A percentile compares a stretch with the other conserved stretches of the same genome.
phyloP scores from a whole-genome alignment of 1,140 invertebrate genomes.

The Drosophila albomicans region DNA sequence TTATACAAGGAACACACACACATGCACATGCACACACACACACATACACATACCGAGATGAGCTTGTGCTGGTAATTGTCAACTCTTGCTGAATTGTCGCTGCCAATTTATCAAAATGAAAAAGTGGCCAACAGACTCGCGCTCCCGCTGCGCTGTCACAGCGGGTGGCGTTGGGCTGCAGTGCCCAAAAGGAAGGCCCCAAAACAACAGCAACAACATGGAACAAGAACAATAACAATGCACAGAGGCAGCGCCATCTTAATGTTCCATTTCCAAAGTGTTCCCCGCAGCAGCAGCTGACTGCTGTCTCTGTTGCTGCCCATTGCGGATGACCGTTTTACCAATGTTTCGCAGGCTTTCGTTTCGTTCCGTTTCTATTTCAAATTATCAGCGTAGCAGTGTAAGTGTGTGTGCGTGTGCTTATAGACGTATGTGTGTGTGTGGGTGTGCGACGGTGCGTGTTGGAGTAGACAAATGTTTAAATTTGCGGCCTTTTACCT shows the following conservation, averaged over 20 bases:
- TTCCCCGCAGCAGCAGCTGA: conserved; percentile 20
- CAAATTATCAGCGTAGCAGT: no score
- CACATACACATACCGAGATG: conserved; percentile 13
- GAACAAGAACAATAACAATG: conserved; percentile 15
- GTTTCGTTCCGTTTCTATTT: conserved; percentile 31
- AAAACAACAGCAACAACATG: neutral
- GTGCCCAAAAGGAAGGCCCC: neutral
- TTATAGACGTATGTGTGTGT: no score
- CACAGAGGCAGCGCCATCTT: conserved; percentile 40
- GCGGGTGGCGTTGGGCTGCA: conserved; percentile 35
- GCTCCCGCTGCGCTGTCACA: conserved; percentile 50
- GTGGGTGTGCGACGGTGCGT: conserved; percentile 61
- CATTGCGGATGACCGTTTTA: conserved; percentile 82
- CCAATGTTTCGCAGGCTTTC: conserved; percentile 68
- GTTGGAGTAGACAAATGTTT: conserved; percentile 81
- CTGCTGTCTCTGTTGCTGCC: conserved; percentile 32
- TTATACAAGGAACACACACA: conserved; percentile 55
- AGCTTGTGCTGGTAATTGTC: conserved; percentile 69
- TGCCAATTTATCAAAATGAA: conserved; percentile 76
- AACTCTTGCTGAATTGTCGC: conserved; percentile 80
- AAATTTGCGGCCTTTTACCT: conserved; percentile 80
- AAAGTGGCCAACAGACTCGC: conserved; percentile 47
- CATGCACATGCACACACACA: conserved; percentile 25
- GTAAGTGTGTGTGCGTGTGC: conserved; percentile 20
- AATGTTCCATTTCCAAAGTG: conserved; percentile 57